Base-by-base conservation (phyloP, 2,888 invertebrate species). In the Cryptophagus acutangulus region DNA sequence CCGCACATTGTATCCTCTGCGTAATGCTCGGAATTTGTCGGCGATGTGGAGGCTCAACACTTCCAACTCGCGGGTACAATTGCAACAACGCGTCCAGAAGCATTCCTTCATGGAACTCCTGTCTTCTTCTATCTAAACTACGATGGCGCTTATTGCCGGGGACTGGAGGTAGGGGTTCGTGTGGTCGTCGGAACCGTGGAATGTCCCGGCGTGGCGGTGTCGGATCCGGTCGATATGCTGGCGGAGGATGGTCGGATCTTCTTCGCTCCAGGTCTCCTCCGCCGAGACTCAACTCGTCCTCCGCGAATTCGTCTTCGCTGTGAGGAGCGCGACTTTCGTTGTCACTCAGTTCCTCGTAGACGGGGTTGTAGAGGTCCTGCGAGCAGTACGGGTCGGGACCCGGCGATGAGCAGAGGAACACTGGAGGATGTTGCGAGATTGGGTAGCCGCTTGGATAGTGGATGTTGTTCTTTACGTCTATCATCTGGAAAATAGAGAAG, bases 261-360 rank as follows among this genome's bases (percentile, higher is more conserved):
- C 63, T 51, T 36, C 65, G 52, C 36, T 61, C 46, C 17, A 61
- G 62, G 49, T 56, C 61, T 41, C 66, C 73, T 39, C 75, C 77
- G 1, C 73, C 75, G 50, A 77, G 61, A 47, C 77, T 84, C 9
- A 88, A 73, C 61, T 88, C 88, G 62, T 88, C 88, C 69, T 87
- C 88, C 34, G 87, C 87, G 61, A 88, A 87, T 60, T 88, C 87
- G 59, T 88, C 88, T 61, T 87, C 88, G 61, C 86, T 87, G 60
- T 81, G 81, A 24, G 79, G 74, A 8, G 79, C 81, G 1, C 75
- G 74, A 42, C 74, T 76, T 53, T 81, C 77, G 37, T 75, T 77
- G 59, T 82, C 81, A 48, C 79, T 80, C 29, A 89, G 74, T 62
- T 88, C 88, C 70, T 88, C 88, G 69, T 88, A 88, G 15, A 88